These are phyloP conservation scores for Seira musarum DNA, from an alignment of 2,888 invertebrate genomes.

Conservation along the genomic window DNA sequence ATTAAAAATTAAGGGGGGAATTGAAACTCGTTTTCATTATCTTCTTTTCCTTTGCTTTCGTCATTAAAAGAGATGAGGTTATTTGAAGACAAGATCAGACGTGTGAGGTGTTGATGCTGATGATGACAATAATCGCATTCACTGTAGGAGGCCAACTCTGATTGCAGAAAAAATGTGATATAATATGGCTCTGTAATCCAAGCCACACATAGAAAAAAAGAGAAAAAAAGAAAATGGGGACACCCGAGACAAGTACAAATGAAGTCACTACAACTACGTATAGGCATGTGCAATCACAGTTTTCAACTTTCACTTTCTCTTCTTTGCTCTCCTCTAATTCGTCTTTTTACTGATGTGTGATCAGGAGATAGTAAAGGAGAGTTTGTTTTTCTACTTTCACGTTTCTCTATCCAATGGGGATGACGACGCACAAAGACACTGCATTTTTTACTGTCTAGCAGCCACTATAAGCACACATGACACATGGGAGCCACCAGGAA, in stretches of 20 bases:
- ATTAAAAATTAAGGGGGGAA: constrained; percentile 2
- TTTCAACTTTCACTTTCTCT: constrained; percentile 19
- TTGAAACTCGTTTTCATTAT: not conserved
- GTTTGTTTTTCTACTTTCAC: constrained; percentile 14
- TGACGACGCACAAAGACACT: not conserved
- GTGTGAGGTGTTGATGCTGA: not conserved
- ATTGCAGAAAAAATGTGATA: no score
- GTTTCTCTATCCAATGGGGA: not conserved
- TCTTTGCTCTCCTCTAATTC: not conserved
- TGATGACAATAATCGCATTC: not conserved
- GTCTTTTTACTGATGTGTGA: constrained; percentile 2
- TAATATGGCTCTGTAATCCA: no score
- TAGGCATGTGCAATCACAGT: not conserved
- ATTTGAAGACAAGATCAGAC: not conserved
- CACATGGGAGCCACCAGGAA: constrained; percentile 5
- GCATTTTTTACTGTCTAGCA: not conserved
- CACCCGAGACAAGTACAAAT: no score
- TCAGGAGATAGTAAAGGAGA: not conserved
- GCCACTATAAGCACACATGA: not conserved
- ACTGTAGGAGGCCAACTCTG: no score
- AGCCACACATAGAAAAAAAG: no score
- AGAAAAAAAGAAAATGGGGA: not conserved
- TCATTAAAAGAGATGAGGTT: not conserved
- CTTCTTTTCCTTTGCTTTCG: not conserved
- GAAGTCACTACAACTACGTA: no score